Base-by-base conservation (phyloP, 2,888 invertebrate genomes). In the Pseudococcus viburni region DNA sequence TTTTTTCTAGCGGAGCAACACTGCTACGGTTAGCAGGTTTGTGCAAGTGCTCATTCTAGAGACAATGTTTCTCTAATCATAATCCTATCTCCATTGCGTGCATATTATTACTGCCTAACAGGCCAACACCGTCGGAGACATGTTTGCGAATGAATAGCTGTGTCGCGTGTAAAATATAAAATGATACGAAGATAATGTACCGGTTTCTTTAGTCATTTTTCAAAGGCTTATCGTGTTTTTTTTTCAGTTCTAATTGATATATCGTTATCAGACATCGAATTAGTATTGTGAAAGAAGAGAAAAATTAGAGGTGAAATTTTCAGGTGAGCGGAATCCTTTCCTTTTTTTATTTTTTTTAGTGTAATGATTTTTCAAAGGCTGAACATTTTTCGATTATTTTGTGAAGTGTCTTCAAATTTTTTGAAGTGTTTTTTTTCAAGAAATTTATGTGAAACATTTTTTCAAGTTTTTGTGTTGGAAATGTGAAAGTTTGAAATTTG, bases 31-130 rank as follows among this genome's bases (percentile, higher is more conserved):
- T 19, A 59, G 19, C 59, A 59, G 59, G 59, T 59, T 42, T n/a
- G n/a, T n/a, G 46, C 80, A 42, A 33, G 26, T 33, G 26, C 26
- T 33, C 80, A 42, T 59, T 59, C 19, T 7, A 59, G 33, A 80
- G n/a, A 80, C 80, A 80, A 12, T 80, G 80, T 80, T n/a, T 80
- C 39, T 80, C n/a, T 80, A 80, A 80, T 80, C 80, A 42, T 80
- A 33, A 80, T 80, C 39, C 9, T 80, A 39, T 80, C 39, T 80
- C 42, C 19, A 33, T 80, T n/a, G 80, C 80, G 80, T 80, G 80
- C 80, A 42, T 80, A 80, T 80, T 80, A 80, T 80, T 80, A 39
- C 39, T 77, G 4, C 68, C 26, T 26, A 73, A 73, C 33, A 42
- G 8, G 26, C 26, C 26, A 33, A 33, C 26, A 33, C 26, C 80